These are phyloP conservation scores for Sisyra terminalis DNA, from an alignment of 2,888 invertebrate species.

Conservation along the genomic window DNA sequence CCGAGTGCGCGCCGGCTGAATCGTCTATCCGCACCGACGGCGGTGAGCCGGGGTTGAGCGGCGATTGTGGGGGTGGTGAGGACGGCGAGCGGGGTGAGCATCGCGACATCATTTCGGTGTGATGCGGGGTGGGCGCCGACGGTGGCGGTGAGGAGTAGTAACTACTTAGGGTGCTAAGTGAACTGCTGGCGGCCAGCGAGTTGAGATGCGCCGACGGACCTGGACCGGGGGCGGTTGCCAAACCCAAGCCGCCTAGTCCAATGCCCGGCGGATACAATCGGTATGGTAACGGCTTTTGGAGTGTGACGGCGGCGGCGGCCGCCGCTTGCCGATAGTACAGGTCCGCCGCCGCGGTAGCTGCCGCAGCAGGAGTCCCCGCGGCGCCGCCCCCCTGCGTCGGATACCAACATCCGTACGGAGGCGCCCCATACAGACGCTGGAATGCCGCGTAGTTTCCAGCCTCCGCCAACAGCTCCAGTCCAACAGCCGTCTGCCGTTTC, in stretches of 20 bases:
- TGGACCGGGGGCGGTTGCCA: conserved; percentile 33
- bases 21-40: conserved; percentile 28
- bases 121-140: conserved; percentile 25
- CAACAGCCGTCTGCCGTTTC: conserved; percentile 98
- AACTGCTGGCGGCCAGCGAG: conserved; percentile 50
- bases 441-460: conserved; percentile 98
- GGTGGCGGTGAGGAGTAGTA: conserved; percentile 36
- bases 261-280: conserved; percentile 42
- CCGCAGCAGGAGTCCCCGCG: conserved; percentile 34
- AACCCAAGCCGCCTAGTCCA: conserved; percentile 34
- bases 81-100: conserved; percentile 27
- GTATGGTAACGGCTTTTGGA: conserved; percentile 81
- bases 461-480: conserved; percentile 88
- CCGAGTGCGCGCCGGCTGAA: conserved; percentile 25
- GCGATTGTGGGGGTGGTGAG: conserved; percentile 37
- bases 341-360: conserved; percentile 55
- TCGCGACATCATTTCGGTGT: conserved; percentile 28
- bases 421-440: conserved; percentile 76
- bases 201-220: conserved; percentile 52
- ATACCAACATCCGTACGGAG: conserved; percentile 50
- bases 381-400: conserved; percentile 38
- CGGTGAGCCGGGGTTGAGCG: conserved; percentile 43
- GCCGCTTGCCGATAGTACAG: conserved; percentile 72
- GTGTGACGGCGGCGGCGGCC: conserved; percentile 50
- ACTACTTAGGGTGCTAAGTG: conserved; percentile 35